These are phyloP conservation scores for Podilymbus podiceps DNA, from an alignment of 2,113 vertebrate genomes.

Conservation along the genomic window DNA sequence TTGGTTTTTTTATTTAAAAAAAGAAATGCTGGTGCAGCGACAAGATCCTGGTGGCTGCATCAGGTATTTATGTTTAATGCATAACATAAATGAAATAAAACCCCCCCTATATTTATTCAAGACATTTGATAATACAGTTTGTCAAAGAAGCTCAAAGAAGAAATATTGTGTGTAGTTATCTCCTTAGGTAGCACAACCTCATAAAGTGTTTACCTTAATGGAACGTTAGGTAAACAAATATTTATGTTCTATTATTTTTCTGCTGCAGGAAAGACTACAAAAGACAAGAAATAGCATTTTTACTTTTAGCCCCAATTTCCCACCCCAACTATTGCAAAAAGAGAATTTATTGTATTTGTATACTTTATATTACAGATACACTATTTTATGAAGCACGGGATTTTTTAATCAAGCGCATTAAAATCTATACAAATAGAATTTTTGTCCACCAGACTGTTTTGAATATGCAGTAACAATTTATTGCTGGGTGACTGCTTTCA, in stretches of 20 bases:
- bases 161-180: neutral
- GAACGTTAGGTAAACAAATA: neutral
- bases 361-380: neutral
- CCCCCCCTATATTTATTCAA: accelerated
- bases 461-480: neutral
- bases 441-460: neutral
- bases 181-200: neutral
- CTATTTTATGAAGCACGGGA: neutral
- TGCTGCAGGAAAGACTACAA: neutral
- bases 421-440: neutral
- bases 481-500: neutral
- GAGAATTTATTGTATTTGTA: neutral
- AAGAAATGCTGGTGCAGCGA: neutral
- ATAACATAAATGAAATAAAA: neutral
- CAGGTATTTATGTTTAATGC: neutral
- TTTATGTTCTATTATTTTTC: neutral
- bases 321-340: neutral
- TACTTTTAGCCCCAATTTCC: neutral
- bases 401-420: neutral
- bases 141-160: neutral
- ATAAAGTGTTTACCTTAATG: neutral
- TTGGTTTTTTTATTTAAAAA: too few relatives aligned
- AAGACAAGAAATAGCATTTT: neutral
- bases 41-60: neutral
- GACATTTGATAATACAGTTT: neutral